A percentile compares a stretch with the other conserved stretches of the same genome.
These are phyloP conservation scores for Bubo bubo DNA, from an alignment of 2,113 vertebrate species.

Conservation along the genomic window DNA sequence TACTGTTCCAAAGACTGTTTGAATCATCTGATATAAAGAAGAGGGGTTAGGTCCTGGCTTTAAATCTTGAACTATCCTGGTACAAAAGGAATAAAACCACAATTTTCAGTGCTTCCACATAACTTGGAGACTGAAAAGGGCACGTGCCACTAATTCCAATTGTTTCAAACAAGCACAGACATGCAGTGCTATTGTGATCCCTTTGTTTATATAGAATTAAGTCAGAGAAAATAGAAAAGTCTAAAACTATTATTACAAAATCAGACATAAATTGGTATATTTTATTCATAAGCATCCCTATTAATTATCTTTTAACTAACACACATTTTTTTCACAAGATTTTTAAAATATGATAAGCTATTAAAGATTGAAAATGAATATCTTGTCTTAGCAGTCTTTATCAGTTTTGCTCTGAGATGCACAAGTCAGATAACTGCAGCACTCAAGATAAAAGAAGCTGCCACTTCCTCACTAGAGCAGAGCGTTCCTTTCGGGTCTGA, in stretches of 20 bases:
- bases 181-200: neutral
- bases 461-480: neutral
- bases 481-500: neutral
- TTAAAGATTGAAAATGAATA: neutral
- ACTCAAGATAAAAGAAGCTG: neutral
- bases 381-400: neutral
- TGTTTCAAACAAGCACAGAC: neutral
- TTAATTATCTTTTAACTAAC: neutral
- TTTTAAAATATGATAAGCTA: neutral
- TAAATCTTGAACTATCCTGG: neutral
- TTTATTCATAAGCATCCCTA: neutral
- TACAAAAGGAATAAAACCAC: neutral
- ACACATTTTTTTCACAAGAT: neutral
- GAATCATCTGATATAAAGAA: neutral
- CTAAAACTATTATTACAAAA: neutral
- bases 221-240: neutral
- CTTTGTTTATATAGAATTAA: neutral
- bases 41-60: neutral
- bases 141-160: neutral
- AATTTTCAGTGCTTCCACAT: neutral
- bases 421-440: neutral
- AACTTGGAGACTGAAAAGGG: neutral
- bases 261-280: neutral
- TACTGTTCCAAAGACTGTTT: neutral
- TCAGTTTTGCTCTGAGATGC: neutral